Evolutionary conservation across 2,888 invertebrate genomes (phyloP), one percentile per base, ranked within the genome.

Genomic region (Empis stercorea): DNA sequence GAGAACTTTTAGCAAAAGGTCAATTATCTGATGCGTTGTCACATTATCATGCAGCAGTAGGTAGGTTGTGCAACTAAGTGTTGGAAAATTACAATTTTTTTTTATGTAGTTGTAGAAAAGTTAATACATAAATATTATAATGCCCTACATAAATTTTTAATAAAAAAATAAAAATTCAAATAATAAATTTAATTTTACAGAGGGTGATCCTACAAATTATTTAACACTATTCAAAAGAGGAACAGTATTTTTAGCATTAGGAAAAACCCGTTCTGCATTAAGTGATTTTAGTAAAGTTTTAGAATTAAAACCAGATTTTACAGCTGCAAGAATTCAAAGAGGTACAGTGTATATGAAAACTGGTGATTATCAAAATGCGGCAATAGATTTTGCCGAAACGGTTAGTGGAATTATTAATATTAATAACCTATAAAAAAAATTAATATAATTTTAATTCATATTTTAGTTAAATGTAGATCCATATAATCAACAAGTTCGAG

Each of bases 11-110:
- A 59, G 86, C 91, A 37, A 81, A 84, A 55, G 95, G 96, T 30
- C 94, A 97, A 67, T 78, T 96, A 53, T 84, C 89, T 42, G 97
- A 99, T 73, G 97, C 99, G 10, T 71, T 99, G 44, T 87, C 91
- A 50, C 96, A 99, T 67, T 99, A 94, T 71, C 96, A 99, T 75
- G 88, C 92, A 51, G 99, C 97, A 57, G 91, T 99, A 58, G 95
- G 89, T 88, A 65, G 75, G 82, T 71, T 40, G 11, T 32, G 20
- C 20, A 20, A 4, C 4, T 39, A 7, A 16, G 10, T n/a, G n/a
- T n/a, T n/a, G n/a, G n/a, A n/a, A n/a, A n/a, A n/a, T n/a, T n/a
- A n/a, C n/a, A n/a, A n/a, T n/a, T n/a, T n/a, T n/a, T n/a, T n/a
- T n/a, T n/a, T n/a, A n/a, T n/a, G n/a, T n/a, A n/a, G n/a, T n/a